Evolutionary conservation across 2,797 vertebrate species (phyloP).

Genomic region (Acomys russatus): DNA sequence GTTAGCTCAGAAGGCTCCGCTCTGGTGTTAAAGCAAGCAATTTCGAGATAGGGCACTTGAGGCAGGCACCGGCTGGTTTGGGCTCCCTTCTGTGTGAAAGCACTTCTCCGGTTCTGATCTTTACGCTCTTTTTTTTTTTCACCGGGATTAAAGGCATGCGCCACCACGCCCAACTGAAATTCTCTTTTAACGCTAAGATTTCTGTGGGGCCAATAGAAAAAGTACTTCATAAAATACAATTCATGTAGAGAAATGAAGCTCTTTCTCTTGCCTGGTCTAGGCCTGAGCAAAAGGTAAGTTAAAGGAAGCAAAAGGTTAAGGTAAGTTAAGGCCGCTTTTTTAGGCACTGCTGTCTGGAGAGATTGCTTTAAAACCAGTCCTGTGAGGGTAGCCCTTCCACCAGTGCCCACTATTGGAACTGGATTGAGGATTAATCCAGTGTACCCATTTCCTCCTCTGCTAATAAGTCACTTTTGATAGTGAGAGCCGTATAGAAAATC

Average conservation of each 20-base stretch:
- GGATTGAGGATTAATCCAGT: not conserved
- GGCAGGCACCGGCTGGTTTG: too few species aligned
- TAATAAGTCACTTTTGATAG: not conserved
- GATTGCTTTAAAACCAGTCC: not conserved
- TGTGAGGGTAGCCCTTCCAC: not conserved
- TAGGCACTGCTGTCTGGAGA: not conserved
- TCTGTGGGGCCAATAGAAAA: not conserved
- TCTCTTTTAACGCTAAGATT: not conserved
- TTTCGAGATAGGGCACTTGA: too few species aligned
- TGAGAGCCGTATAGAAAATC: not conserved
- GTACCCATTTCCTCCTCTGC: slow-evolving; percentile 17
- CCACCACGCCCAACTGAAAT: too few species aligned
- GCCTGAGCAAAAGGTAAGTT: not conserved
- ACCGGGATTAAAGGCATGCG: too few species aligned
- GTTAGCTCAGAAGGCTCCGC: too few species aligned
- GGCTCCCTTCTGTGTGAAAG: too few species aligned
- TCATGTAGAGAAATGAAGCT: not conserved
- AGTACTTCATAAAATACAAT: not conserved
- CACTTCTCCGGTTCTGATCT: too few species aligned
- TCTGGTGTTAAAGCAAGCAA: too few species aligned
- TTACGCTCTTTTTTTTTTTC: too few species aligned
- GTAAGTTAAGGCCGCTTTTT: not conserved
- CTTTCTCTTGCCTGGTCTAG: not conserved
- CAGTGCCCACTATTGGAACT: not conserved
- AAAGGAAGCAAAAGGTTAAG: not conserved